Evolutionary conservation across 2,113 vertebrate genomes (phyloP), one percentile per base, ranked within the genome.

Genomic region (Trachemys scripta): DNA sequence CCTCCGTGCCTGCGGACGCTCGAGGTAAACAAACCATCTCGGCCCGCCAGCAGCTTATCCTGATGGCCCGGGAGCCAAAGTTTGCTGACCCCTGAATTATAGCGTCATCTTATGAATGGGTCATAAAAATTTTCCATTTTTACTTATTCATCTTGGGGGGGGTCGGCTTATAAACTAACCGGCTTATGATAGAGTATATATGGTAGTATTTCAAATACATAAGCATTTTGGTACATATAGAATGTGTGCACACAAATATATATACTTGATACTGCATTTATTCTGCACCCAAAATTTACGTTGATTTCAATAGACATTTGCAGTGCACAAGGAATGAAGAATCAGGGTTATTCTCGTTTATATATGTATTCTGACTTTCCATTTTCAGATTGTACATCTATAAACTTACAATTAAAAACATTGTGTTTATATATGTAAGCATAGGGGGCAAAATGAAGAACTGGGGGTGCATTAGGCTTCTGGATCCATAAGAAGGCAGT

Each of bases 401-500:
- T 92, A 84, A 92, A 81, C 54, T 75, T 80, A 89, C 81, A 92
- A 96, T 93, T 89, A 94, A 93, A 92, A 78, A 47, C 82, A 82
- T 78, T 80, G 59, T 56, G 94, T 38, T 69, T 69, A 20, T 92
- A 90, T 89, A 95, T 50, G 47, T 90, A 85, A 94, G 87, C 59
- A 54, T 86, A 79, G 57, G 76, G 89, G 92, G 84, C 86, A 84
- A 94, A 93, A 90, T 90, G 87, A 94, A 90, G 10, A 42, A 45
- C 38, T 25, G 22, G 38, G 19, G 42, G 42, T 45, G 10, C 24
- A 25, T 90, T 92, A 94, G 95, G 89, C 92, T 93, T 84, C 56
- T 93, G 59, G 54, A 3, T 90, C 94, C 93, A 13, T 96, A 89
- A 95, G 92, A 93, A 95, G 87, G 81, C 49, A 53, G 83, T 84